phyloP scores from a whole-genome alignment of 2,888 invertebrate genomes.

The Salpingus planirostris region DNA sequence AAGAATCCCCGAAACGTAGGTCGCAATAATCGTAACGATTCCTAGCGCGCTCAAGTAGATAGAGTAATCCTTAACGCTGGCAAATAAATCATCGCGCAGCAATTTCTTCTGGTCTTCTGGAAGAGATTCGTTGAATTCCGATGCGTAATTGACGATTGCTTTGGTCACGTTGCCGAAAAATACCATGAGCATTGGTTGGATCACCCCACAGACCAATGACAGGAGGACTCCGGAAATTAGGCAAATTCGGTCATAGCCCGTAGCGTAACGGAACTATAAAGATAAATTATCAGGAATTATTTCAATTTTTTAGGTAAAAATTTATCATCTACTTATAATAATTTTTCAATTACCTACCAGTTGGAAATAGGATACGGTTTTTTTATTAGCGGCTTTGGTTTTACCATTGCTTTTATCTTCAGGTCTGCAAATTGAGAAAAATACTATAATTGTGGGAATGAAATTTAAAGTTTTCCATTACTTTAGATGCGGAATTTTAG shows the following conservation, averaged over 20 bases:
- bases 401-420: too few species aligned
- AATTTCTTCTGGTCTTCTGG: slow-evolving; percentile 24
- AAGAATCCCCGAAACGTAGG: slow-evolving; percentile 54
- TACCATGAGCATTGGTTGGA: slow-evolving; percentile 56
- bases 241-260: slow-evolving; percentile 46
- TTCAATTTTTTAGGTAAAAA: too few species aligned
- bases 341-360: too few species aligned
- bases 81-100: slow-evolving; percentile 38
- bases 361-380: too few species aligned
- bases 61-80: slow-evolving; percentile 47
- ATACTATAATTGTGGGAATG: too few species aligned
- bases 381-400: too few species aligned
- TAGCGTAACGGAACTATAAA: slow-evolving; percentile 58
- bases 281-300: too few species aligned
- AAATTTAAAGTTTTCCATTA: too few species aligned
- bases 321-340: too few species aligned
- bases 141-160: slow-evolving; percentile 46
- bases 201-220: slow-evolving; percentile 50
- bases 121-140: slow-evolving; percentile 12
- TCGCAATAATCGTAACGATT: slow-evolving; percentile 46
- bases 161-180: slow-evolving; percentile 56
- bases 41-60: slow-evolving; percentile 53
- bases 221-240: slow-evolving; percentile 51
- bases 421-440: too few species aligned
- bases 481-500: too few species aligned